A percentile compares a stretch with the other conserved stretches of the same genome.
Evolutionary conservation across 2,797 vertebrate species (phyloP).

Genomic region (Saxicola maurus): DNA sequence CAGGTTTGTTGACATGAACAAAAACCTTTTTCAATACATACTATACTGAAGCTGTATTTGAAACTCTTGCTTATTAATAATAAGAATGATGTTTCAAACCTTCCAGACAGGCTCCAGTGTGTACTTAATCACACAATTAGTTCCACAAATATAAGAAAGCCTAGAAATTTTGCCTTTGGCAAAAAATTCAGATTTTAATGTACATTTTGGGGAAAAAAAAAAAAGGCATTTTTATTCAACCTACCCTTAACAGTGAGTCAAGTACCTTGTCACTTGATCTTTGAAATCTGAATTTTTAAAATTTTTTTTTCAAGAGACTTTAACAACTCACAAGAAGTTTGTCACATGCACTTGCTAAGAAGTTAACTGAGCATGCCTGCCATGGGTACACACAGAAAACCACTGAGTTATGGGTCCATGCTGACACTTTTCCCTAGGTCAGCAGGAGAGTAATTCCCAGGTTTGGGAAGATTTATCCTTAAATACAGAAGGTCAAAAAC

Average conservation of each 20-base stretch:
- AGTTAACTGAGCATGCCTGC: conserved; percentile 63
- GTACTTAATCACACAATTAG: not conserved
- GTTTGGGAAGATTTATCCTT: not conserved
- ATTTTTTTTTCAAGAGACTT: not conserved
- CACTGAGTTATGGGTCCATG: not conserved
- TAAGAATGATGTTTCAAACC: not conserved
- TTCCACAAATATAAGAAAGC: not conserved
- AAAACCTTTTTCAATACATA: not conserved
- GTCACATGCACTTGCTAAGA: not conserved
- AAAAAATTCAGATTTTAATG: not conserved
- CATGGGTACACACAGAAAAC: not conserved
- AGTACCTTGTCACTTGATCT: not conserved
- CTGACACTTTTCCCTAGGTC: not conserved
- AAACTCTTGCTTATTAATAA: not conserved
- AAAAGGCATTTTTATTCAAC: not conserved
- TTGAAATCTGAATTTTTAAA: not conserved
- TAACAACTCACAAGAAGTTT: conserved; percentile 35
- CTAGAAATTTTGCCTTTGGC: not conserved
- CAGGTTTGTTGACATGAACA: not conserved
- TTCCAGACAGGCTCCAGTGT: not conserved
- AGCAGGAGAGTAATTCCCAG: not conserved
- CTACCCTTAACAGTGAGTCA: not conserved
- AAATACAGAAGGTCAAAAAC: not conserved
- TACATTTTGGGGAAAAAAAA: not conserved
- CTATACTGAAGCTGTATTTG: not conserved